Evolutionary conservation across 2,113 vertebrate genomes (phyloP).

Genomic region (Symphodus melops): DNA sequence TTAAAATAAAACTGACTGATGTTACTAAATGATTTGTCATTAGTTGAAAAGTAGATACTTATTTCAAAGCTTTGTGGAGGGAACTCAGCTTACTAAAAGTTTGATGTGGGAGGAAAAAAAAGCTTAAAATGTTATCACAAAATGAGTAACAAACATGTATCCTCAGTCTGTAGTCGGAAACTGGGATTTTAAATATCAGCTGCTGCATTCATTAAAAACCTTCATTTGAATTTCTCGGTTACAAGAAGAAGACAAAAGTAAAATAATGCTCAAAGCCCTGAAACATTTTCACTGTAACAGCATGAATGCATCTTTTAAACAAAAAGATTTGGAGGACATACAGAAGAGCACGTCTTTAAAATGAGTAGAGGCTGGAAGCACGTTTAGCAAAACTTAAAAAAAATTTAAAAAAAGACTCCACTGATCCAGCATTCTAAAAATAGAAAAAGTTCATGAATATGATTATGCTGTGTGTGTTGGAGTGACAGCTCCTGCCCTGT

Average conservation of each 20-base stretch:
- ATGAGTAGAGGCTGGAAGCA: too few species aligned
- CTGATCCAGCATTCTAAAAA: not conserved
- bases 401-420: not conserved
- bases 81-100: not conserved
- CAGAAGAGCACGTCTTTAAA: too few species aligned
- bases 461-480: too few species aligned
- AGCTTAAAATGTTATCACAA: not conserved
- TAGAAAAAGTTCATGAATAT: too few species aligned
- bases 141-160: not conserved
- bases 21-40: conserved; percentile 1
- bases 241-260: too few species aligned
- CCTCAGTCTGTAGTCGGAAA: not conserved
- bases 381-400: too few species aligned
- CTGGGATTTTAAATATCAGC: too few species aligned
- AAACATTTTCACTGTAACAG: not conserved
- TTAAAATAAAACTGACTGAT: conserved; percentile 45
- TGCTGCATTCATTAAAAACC: too few species aligned
- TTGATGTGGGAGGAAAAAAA: not conserved
- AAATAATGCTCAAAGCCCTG: too few species aligned
- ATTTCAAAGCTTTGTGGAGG: not conserved
- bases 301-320: conserved; percentile 2
- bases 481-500: not conserved
- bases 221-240: too few species aligned
- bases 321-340: too few species aligned
- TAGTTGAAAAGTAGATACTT: not conserved